Evolutionary conservation across 2,888 invertebrate species (phyloP).

Genomic region (Smittia sp.): DNA sequence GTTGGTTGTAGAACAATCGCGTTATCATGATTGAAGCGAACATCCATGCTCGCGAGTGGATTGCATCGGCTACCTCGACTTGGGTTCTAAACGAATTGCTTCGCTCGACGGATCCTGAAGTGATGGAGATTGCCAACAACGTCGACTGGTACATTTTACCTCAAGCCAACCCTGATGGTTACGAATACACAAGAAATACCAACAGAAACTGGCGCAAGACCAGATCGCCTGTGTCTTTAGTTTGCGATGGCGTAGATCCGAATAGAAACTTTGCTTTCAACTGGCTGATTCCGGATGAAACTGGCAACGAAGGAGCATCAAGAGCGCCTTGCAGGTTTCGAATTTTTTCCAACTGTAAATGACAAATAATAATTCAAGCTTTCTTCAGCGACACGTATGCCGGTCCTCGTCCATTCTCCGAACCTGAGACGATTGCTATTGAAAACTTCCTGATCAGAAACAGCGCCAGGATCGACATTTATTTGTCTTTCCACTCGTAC

Average conservation of each 20-base stretch:
- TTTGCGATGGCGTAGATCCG: constrained; percentile 56
- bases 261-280: constrained; percentile 51
- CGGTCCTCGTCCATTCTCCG: constrained; percentile 59
- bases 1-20: constrained; percentile 48
- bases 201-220: constrained; percentile 32
- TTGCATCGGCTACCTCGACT: constrained; percentile 55
- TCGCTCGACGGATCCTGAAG: constrained; percentile 57
- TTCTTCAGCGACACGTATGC: constrained; percentile 52
- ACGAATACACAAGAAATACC: constrained; percentile 60
- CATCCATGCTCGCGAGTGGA: constrained; percentile 55
- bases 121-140: constrained; percentile 60
- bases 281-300: constrained; percentile 45
- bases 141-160: constrained; percentile 77
- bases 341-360: not conserved
- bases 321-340: not conserved
- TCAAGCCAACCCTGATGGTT: constrained; percentile 54
- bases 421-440: constrained; percentile 56
- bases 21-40: constrained; percentile 50
- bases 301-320: not conserved
- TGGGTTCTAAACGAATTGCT: constrained; percentile 59
- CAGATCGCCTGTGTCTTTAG: not conserved
- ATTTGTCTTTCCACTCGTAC: constrained; percentile 64
- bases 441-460: constrained; percentile 54
- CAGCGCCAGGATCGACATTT: constrained; percentile 53
- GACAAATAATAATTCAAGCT: not conserved